Percentiles rank a stretch among this genome's conserved stretches.
Evolutionary conservation across 2,113 vertebrate species (phyloP).

Genomic region (Sula dactylatra): DNA sequence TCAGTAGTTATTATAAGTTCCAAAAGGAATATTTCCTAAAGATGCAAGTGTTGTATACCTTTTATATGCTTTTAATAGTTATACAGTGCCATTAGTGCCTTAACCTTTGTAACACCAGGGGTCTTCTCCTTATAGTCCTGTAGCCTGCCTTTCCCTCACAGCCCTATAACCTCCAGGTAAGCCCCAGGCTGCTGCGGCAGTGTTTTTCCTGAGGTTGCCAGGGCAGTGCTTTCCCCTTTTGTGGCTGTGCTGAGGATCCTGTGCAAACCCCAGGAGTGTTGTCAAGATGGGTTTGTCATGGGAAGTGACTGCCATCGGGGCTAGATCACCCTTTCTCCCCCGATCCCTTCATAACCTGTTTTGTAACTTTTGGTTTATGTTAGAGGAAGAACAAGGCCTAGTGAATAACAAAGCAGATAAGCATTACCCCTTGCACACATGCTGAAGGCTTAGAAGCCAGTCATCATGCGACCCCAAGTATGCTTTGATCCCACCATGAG

Average conservation of each 20-base stretch:
- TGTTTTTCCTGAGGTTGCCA: background rate
- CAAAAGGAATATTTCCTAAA: background rate
- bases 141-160: background rate
- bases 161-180: background rate
- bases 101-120: background rate
- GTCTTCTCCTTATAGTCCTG: background rate
- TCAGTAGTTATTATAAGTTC: background rate
- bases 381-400: background rate
- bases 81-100: background rate
- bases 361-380: background rate
- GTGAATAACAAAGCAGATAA: background rate
- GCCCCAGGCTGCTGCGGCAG: background rate
- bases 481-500: background rate
- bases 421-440: rapidly evolving
- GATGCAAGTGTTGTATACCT: background rate
- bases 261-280: background rate
- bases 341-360: background rate
- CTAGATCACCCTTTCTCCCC: background rate
- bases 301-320: background rate
- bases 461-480: background rate
- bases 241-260: background rate
- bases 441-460: background rate
- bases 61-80: background rate
- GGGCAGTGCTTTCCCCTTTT: background rate
- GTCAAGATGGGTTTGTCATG: background rate